Evolutionary conservation across 1,140 invertebrate genomes (phyloP), one percentile per base, ranked within the genome.

Genomic region (Eufriesea mexicana): DNA sequence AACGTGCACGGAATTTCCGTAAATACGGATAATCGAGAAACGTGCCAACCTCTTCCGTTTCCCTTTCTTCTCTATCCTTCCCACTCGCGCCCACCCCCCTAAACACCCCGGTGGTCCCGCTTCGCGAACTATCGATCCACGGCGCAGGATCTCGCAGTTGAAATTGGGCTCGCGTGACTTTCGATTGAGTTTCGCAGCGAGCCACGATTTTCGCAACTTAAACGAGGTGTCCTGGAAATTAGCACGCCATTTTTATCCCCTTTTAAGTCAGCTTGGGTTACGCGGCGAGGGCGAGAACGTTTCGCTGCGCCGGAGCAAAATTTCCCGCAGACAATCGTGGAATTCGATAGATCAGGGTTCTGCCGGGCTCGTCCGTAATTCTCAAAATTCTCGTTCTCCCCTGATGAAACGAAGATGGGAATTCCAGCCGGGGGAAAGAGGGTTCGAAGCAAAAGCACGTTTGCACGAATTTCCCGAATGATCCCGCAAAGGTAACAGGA

Each of bases 1-100:
- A 91, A 91, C 91, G 91, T 91, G 91, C 88, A 84, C 86, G 80
- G 91, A 91, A 92, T 91, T 90, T 91, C 88, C 90, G 87, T 89
- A 87, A 88, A 88, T 89, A 87, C 86, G 89, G 87, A 92, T 91
- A 92, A 89, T 86, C 86, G 88, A 89, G 87, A 78, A 80, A 88
- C 86, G 87, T 89, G 87, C 82, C 54, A 20, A 42, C 49, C 51
- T 76, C 54, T 66, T 76, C 67, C 68, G 81, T 74, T 62, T 72
- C 74, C 66, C 55, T 75, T 49, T 74, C 68, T 73, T 74, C 54
- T 47, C 25, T n/a, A 25, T 12, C 49, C 49, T n/a, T 8, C 35
- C 20, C 35, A 12, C 5, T 16, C 45, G n/a, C 18, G 10, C 45
- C 20, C 20, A 6, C 35, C 14, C 35, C 25, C 12, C n/a, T 16